Conservation (phyloP, 2,113 vertebrate genomes). For the Silurus meridionalis region DNA sequence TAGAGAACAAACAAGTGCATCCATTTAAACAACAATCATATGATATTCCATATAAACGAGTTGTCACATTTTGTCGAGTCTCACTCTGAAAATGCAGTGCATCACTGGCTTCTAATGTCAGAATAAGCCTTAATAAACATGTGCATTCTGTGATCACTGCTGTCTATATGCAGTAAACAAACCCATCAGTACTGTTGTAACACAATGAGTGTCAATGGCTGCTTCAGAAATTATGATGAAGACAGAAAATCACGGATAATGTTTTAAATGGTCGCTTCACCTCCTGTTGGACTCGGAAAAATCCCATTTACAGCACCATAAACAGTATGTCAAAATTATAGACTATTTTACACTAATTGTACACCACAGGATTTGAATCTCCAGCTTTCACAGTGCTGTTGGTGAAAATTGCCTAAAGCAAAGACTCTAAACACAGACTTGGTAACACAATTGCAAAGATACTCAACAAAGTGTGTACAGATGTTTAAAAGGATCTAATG, state of each 20-base stretch:
- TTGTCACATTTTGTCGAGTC: neutral
- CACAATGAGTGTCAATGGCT: neutral
- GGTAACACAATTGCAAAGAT: neutral
- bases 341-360: neutral
- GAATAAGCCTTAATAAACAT: neutral
- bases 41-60: neutral
- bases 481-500: neutral
- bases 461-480: neutral
- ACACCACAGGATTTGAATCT: neutral
- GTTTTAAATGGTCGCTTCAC: no score
- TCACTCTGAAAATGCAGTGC: neutral
- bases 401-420: neutral
- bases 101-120: neutral
- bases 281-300: no score
- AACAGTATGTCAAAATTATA: neutral
- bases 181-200: no score
- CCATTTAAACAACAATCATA: neutral
- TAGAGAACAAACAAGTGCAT: neutral
- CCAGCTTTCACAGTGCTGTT: neutral
- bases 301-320: no score
- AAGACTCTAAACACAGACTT: neutral
- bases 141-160: neutral
- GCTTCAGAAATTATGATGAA: neutral
- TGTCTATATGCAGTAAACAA: no score
- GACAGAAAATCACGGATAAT: no score